A percentile compares a stretch with the other conserved stretches of the same genome.
These are phyloP conservation scores for Chinchilla lanigera DNA, from an alignment of 2,113 vertebrate species.

Conservation along the genomic window DNA sequence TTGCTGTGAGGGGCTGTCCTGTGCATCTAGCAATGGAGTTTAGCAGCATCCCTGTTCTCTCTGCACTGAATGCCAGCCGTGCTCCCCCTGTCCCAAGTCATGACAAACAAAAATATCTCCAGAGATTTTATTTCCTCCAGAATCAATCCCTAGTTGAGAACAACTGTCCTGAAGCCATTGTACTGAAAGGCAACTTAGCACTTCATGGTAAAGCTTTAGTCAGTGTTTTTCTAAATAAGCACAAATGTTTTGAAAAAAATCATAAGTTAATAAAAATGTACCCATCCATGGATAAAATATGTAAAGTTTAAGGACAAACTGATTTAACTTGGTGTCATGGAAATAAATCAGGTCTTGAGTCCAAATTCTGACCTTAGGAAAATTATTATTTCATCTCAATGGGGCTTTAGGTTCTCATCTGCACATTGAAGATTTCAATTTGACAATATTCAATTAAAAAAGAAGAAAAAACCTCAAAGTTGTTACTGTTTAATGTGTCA, in stretches of 20 bases:
- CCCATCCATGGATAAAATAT: background rate
- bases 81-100: background rate
- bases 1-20: background rate
- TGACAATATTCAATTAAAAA: background rate
- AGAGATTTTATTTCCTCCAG: background rate
- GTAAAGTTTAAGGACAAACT: background rate
- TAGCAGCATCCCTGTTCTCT: background rate
- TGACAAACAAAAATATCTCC: background rate
- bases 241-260: background rate
- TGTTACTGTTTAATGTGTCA: background rate
- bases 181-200: background rate
- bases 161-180: background rate
- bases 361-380: background rate
- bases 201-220: background rate
- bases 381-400: background rate
- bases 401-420: background rate
- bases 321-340: background rate
- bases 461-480: background rate
- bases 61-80: background rate
- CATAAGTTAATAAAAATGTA: background rate
- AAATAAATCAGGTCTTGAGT: background rate
- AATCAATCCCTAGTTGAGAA: background rate
- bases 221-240: background rate
- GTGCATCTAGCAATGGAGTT: background rate
- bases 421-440: background rate